Percentiles rank a stretch among this genome's conserved stretches.
phyloP scores from a whole-genome alignment of 2,888 invertebrate species.

The Ophion obscuratus region DNA sequence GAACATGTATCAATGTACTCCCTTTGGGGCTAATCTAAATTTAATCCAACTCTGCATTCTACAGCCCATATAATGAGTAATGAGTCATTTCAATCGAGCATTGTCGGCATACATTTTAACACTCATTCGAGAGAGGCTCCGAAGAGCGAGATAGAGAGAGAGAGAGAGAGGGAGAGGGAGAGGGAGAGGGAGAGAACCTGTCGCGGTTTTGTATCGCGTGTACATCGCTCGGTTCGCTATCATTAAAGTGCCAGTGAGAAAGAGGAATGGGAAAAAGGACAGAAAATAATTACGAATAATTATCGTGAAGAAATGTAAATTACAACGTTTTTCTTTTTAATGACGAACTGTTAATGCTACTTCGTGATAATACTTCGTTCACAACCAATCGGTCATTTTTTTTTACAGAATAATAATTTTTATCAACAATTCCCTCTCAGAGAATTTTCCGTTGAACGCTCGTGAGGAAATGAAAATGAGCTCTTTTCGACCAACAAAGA shows the following conservation, averaged over 20 bases:
- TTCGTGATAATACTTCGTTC: constrained; percentile 17
- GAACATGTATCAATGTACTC: constrained; percentile 8
- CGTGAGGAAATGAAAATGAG: constrained; percentile 12
- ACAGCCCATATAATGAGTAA: constrained; percentile 40
- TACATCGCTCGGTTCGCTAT: constrained; percentile 22
- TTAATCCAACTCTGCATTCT: constrained; percentile 50
- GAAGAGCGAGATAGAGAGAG: neutral
- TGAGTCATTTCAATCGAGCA: constrained; percentile 48
- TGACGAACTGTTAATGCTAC: constrained; percentile 9
- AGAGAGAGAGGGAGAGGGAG: neutral
- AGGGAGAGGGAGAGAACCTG: neutral
- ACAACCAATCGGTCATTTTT: constrained; percentile 8
- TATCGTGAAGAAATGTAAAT: constrained; percentile 33
- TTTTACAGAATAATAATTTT: constrained; percentile 7
- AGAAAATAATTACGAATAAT: constrained; percentile 28
- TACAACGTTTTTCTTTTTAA: neutral
- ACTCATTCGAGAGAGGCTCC: constrained; percentile 4
- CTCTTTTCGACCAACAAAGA: constrained; percentile 1
- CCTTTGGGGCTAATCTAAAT: constrained; percentile 50
- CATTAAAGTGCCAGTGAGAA: constrained; percentile 20
- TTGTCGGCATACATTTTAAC: constrained; percentile 46
- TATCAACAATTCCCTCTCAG: constrained; percentile 7
- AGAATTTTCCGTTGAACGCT: neutral
- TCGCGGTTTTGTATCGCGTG: constrained; percentile 42
- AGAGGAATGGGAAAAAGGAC: constrained; percentile 1